phyloP scores from a whole-genome alignment of 2,888 invertebrate genomes.

The Lasioglossum figueresi region DNA sequence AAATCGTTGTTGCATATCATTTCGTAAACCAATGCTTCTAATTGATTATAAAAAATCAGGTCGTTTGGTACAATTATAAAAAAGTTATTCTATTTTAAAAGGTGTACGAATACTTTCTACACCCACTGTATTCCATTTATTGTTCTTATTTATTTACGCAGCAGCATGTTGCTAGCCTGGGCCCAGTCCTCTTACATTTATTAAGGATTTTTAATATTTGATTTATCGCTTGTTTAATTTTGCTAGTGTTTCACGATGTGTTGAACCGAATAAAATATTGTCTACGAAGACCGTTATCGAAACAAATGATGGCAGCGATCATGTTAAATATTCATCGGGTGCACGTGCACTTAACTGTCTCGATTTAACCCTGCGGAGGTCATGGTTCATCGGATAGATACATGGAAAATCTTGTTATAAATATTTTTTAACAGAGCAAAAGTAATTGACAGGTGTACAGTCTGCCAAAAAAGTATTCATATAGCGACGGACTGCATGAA shows the following conservation, averaged over 20 bases:
- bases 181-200: no score
- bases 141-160: background rate
- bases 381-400: background rate
- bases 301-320: conserved; percentile 9
- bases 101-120: no score
- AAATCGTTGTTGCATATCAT: no score
- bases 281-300: background rate
- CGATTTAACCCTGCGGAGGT: conserved; percentile 7
- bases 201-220: no score
- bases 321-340: conserved; percentile 8
- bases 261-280: background rate
- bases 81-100: no score
- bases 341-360: conserved; percentile 8
- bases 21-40: no score
- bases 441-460: background rate
- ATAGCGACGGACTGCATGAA: background rate
- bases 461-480: background rate
- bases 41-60: no score
- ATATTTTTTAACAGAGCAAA: background rate
- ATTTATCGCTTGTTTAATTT: background rate
- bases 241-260: background rate
- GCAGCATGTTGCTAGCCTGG: background rate
- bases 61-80: no score
- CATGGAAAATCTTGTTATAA: background rate
- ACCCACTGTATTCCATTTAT: background rate